These are phyloP conservation scores for Tapirus terrestris DNA, from an alignment of 2,113 vertebrate genomes.

Conservation along the genomic window DNA sequence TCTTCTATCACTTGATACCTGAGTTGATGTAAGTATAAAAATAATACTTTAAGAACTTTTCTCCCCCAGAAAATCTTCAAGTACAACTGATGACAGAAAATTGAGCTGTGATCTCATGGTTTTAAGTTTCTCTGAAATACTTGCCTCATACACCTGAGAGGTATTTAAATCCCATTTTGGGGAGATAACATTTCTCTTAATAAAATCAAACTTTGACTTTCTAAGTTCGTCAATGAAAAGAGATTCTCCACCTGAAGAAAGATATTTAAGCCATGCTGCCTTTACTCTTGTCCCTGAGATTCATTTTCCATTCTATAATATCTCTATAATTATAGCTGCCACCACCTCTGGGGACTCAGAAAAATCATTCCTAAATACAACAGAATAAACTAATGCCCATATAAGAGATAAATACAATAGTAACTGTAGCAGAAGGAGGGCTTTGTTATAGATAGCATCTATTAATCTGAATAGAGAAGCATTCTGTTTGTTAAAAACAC, in stretches of 20 bases:
- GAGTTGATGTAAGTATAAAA: neutral
- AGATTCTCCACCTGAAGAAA: neutral
- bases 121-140: neutral
- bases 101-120: neutral
- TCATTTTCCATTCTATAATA: neutral
- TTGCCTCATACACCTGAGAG: neutral
- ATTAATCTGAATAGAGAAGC: neutral
- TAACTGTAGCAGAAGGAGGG: neutral
- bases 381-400: neutral
- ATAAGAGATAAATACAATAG: neutral
- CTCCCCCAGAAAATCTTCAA: neutral
- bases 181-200: neutral
- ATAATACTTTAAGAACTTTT: neutral
- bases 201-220: neutral
- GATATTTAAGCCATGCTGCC: neutral
- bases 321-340: neutral
- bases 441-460: neutral
- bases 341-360: neutral
- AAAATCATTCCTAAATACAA: neutral
- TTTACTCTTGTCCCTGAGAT: neutral
- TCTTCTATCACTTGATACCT: neutral
- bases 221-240: neutral
- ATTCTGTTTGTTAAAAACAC: neutral
- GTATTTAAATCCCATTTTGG: constrained; percentile 4
- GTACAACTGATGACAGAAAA: neutral